Evolutionary conservation across 2,888 invertebrate genomes (phyloP).

Genomic region (Drosophila flavopinicola): DNA sequence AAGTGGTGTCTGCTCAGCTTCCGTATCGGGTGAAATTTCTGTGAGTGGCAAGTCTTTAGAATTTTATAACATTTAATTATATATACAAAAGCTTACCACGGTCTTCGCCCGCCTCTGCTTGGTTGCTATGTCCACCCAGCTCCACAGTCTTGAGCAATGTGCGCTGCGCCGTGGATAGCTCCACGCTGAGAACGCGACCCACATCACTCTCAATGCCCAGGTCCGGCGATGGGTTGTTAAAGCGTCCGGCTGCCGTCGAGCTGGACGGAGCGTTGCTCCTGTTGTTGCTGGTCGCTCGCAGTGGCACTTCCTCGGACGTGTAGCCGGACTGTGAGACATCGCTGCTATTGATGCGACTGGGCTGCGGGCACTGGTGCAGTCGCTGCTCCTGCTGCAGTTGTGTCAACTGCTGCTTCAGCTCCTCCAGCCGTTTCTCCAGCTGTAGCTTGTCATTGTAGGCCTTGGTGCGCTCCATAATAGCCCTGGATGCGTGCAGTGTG

Average conservation of each 20-base stretch:
- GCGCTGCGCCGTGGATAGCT: constrained; percentile 76
- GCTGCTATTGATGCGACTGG: constrained; percentile 62
- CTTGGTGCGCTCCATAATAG: constrained; percentile 90
- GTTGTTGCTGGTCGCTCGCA: constrained; percentile 38
- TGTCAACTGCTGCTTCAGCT: constrained; percentile 66
- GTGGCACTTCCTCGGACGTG: constrained; percentile 84
- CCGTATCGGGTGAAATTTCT: constrained; percentile 34
- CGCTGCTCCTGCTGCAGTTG: constrained; percentile 64
- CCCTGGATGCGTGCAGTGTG: constrained; percentile 90
- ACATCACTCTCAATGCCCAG: constrained; percentile 95
- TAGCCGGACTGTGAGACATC: constrained; percentile 84
- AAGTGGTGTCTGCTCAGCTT: constrained; percentile 15
- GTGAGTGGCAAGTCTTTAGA: not conserved
- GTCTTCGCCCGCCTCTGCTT: constrained; percentile 15
- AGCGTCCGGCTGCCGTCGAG: constrained; percentile 53
- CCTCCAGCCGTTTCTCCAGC: constrained; percentile 85
- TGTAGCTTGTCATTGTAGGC: constrained; percentile 89
- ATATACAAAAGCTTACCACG: constrained; percentile 36
- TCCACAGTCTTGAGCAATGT: constrained; percentile 84
- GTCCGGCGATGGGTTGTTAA: constrained; percentile 90
- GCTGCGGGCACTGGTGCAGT: constrained; percentile 75
- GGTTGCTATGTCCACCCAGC: constrained; percentile 48
- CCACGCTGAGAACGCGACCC: constrained; percentile 87
- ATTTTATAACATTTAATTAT: not conserved
- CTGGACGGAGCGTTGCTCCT: constrained; percentile 39